A percentile compares a stretch with the other conserved stretches of the same genome.
phyloP scores from a whole-genome alignment of 2,888 invertebrate genomes.

The Calameuta filiformis region DNA sequence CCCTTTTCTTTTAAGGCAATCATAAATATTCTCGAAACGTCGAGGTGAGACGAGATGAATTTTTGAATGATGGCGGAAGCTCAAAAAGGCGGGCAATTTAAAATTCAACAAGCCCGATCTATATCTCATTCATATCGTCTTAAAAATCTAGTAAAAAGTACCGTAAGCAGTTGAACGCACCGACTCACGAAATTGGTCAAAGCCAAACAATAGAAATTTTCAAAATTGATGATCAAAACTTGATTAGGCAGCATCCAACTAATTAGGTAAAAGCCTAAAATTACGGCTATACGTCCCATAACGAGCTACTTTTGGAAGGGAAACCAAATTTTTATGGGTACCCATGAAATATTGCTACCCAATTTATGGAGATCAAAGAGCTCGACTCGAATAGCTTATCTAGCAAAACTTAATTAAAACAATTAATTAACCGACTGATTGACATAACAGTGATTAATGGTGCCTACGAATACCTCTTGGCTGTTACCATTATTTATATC shows the following conservation, averaged over 20 bases:
- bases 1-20: not conserved
- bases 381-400: not conserved
- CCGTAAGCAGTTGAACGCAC: not conserved
- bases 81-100: not conserved
- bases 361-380: not conserved
- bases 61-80: not conserved
- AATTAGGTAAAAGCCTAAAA: not conserved
- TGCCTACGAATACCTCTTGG: not conserved
- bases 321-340: not conserved
- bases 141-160: not conserved
- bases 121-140: not conserved
- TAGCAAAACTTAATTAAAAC: not conserved
- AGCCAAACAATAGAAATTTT: not conserved
- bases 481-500: not conserved
- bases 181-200: not conserved
- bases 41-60: not conserved
- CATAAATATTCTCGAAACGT: not conserved
- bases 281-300: not conserved
- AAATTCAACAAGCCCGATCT: not conserved
- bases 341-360: not conserved
- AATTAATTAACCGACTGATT: not conserved
- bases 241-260: not conserved
- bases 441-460: not conserved
- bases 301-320: not conserved
- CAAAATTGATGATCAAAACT: not conserved